A percentile compares a stretch with the other conserved stretches of the same genome.
phyloP scores from a whole-genome alignment of 1,140 invertebrate species.

The Batillaria attramentaria region DNA sequence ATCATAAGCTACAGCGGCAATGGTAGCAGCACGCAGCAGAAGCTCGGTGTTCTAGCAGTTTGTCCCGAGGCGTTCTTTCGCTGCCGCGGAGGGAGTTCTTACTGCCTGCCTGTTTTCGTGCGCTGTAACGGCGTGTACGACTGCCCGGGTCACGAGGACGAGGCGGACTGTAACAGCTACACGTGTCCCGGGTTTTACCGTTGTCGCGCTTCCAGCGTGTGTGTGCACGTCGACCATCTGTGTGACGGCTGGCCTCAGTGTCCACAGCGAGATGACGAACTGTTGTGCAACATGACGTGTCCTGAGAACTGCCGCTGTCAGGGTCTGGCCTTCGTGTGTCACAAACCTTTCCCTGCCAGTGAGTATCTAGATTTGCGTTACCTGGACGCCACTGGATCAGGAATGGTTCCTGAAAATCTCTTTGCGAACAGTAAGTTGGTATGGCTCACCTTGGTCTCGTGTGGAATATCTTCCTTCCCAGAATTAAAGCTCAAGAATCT shows the following conservation, averaged over 20 bases:
- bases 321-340: constrained; percentile 16
- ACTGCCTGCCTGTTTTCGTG: constrained; percentile 25
- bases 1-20: constrained; percentile 1
- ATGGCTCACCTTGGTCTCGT: background rate
- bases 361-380: background rate
- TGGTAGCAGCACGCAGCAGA: background rate
- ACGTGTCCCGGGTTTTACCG: constrained; percentile 25
- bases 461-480: constrained; percentile 6
- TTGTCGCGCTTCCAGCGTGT: constrained; percentile 20
- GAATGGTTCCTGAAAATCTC: background rate
- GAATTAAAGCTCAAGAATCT: background rate
- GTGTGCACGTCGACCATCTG: constrained; percentile 22
- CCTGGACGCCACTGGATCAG: constrained; percentile 6
- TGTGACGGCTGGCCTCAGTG: constrained; percentile 27
- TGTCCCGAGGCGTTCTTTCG: constrained; percentile 16
- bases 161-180: background rate
- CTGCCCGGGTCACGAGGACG: constrained; percentile 5
- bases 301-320: constrained; percentile 9
- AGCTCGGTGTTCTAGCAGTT: background rate
- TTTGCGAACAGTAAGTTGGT: background rate
- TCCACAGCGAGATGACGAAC: constrained; percentile 27
- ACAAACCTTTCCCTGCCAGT: background rate
- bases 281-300: constrained; percentile 1
- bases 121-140: constrained; percentile 17
- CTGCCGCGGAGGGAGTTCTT: background rate